A percentile compares a stretch with the other conserved stretches of the same genome.
phyloP scores from a whole-genome alignment of 2,888 invertebrate species.

The Nemoura dubitans region DNA sequence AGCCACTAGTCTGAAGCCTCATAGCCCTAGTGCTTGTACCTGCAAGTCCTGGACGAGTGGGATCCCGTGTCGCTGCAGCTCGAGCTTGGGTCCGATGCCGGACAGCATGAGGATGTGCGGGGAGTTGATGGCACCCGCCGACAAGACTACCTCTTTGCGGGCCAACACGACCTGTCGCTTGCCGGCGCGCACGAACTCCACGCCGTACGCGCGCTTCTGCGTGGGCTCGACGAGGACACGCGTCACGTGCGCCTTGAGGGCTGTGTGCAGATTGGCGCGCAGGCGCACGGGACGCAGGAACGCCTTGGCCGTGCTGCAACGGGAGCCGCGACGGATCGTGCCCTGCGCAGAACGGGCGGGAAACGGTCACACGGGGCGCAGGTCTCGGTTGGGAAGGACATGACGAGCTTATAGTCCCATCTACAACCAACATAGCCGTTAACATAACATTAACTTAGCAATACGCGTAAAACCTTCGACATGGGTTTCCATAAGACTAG shows the following conservation, averaged over 20 bases:
- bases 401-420: too few relatives aligned
- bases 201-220: constrained; percentile 79
- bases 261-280: constrained; percentile 81
- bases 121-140: constrained; percentile 91
- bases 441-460: too few relatives aligned
- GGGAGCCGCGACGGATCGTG: constrained; percentile 77
- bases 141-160: constrained; percentile 82
- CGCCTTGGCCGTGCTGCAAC: constrained; percentile 89
- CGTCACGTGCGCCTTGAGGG: constrained; percentile 82
- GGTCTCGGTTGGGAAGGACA: too few relatives aligned
- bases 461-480: too few relatives aligned
- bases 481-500: too few relatives aligned
- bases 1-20: too few relatives aligned
- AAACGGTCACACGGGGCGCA: too few relatives aligned
- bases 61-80: constrained; percentile 75
- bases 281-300: constrained; percentile 81
- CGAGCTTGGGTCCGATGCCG: constrained; percentile 79
- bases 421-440: too few relatives aligned
- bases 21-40: too few relatives aligned
- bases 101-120: constrained; percentile 93
- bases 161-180: constrained; percentile 75
- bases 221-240: constrained; percentile 77
- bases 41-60: constrained; percentile 76
- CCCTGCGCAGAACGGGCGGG: too few relatives aligned
- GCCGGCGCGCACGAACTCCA: constrained; percentile 81